Evolutionary conservation across 2,888 invertebrate species (phyloP), one percentile per base, ranked within the genome.

Genomic region (Tetragonula carbonaria): DNA sequence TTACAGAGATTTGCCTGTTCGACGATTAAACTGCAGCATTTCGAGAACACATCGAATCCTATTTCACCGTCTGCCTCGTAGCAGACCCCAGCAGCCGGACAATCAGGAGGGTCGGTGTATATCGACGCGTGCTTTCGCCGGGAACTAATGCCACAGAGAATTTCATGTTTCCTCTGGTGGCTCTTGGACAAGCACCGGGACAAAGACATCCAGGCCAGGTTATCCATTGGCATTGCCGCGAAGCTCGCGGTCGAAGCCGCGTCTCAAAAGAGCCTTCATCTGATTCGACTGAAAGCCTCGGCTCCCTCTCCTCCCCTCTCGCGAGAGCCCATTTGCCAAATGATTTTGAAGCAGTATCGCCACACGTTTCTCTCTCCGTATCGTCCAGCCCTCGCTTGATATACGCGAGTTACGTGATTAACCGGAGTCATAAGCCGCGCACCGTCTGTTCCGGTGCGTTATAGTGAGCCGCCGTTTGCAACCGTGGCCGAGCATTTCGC

Each of bases 251-350:
- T 33, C 33, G 33, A 33, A 38, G 62, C 71, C 53, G 23, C 80
- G 75, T 89, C 85, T 88, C 78, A 87, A 87, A 88, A 85, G 89
- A 85, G 84, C 84, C 84, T 87, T 8, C 45, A 45, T 45, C 83
- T 86, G 86, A 91, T 87, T 78, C 72, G 50, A 63, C 67, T 91
- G 87, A 90, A 91, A 91, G 90, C 84, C 62, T 68, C 53, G 62
- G 45, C n/a, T 2, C 8, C 45, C 1, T 8, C 45, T 0, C 57
- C 21, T 28, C 16, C 51, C 16, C 45, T 16, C 45, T 16, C 14
- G 57, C 70, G 65, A 71, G 80, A 85, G 84, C 88, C 90, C 90
- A 91, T 91, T 92, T 91, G 88, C 90, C 79, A 91, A 91, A 92
- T 91, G 92, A 92, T 91, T 91, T 85, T 81, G 33, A 33, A 33